These are phyloP conservation scores for Blastomussa wellsi DNA, from an alignment of 92 coral and sea anemone species.

Conservation along the genomic window DNA sequence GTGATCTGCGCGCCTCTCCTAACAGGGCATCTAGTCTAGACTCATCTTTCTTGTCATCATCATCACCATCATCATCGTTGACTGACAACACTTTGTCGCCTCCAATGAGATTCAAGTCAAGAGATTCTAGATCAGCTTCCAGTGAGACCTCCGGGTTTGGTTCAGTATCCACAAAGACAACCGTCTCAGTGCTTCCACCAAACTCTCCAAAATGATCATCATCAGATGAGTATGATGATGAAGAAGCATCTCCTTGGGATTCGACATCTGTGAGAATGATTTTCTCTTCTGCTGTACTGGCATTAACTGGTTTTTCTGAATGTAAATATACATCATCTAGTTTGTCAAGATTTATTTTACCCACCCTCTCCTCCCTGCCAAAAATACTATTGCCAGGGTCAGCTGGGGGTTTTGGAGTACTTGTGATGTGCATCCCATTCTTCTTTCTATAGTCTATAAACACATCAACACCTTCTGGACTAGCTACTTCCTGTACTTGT, in stretches of 20 bases:
- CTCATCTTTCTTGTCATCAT: constrained; percentile 39
- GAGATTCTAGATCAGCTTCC: constrained; percentile 23
- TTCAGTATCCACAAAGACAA: constrained; percentile 67
- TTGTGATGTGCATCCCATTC: constrained; percentile 65
- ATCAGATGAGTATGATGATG: constrained; percentile 73
- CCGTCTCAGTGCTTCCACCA: constrained; percentile 74
- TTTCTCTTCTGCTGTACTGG: constrained; percentile 7
- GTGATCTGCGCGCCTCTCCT: constrained; percentile 63
- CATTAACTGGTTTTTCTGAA: constrained; percentile 6
- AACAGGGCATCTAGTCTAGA: constrained; percentile 71
- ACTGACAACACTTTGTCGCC: constrained; percentile 3
- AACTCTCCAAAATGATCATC: constrained; percentile 66
- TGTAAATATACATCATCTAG: neutral
- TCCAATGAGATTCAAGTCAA: constrained; percentile 31
- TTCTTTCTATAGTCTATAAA: constrained; percentile 73
- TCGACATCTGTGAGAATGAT: constrained; percentile 6
- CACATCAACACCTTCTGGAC: constrained; percentile 65
- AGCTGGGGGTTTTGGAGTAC: constrained; percentile 66
- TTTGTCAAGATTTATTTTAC: constrained; percentile 1
- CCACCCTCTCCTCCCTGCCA: constrained; percentile 24
- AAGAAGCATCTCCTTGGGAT: constrained; percentile 53
- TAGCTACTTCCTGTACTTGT: constrained; percentile 19
- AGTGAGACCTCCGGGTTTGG: constrained; percentile 24
- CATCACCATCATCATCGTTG: neutral
- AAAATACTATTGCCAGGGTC: constrained; percentile 13